Conservation (phyloP, 2,113 vertebrate species). For the Promerops cafer region DNA sequence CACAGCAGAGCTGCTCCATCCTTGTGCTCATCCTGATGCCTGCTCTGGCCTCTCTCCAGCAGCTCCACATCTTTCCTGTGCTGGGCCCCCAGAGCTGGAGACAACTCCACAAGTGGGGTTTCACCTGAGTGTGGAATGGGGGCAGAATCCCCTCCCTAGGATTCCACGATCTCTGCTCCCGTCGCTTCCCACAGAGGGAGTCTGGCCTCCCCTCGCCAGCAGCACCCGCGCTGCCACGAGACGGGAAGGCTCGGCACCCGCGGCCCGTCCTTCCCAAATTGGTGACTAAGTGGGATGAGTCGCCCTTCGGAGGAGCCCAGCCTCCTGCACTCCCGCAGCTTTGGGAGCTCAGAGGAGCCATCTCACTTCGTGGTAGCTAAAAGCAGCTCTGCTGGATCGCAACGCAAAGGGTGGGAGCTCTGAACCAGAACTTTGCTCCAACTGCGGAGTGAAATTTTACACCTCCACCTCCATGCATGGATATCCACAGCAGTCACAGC, state of each 20-base stretch:
- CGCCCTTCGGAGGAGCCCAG: neutral
- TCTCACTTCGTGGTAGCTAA: neutral
- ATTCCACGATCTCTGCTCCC: neutral
- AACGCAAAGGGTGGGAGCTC: neutral
- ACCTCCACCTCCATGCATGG: no score
- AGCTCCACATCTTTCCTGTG: neutral
- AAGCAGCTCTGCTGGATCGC: neutral
- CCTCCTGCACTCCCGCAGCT: neutral
- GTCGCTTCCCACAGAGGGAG: neutral
- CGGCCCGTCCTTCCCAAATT: neutral
- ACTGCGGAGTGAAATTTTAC: neutral
- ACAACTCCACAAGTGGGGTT: neutral
- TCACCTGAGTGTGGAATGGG: neutral
- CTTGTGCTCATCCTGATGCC: neutral
- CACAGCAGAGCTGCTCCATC: neutral
- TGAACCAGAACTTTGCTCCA: neutral
- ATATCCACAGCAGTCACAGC: no score
- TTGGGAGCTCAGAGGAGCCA: neutral
- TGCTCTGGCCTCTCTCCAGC: neutral
- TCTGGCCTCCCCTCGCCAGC: neutral
- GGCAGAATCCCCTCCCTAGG: neutral
- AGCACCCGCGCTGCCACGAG: fast-evolving
- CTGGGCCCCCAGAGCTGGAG: neutral
- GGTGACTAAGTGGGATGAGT: neutral
- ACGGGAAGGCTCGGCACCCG: fast-evolving